Base-by-base conservation (phyloP, 2,113 vertebrate species). In the Rynchops niger region DNA sequence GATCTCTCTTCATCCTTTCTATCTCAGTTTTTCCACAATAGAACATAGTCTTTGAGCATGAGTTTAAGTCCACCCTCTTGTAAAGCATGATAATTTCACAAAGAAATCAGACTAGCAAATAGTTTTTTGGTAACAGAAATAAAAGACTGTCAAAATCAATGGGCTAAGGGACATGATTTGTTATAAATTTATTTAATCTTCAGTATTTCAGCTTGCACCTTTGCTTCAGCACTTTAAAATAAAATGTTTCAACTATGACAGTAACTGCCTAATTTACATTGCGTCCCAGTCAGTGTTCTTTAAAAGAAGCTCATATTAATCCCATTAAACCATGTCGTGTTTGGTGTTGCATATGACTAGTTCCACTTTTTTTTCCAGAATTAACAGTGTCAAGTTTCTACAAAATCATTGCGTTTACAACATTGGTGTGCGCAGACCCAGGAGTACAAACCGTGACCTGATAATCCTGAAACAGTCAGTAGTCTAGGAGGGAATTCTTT, bases 161-260 rank as follows among this genome's bases (percentile, higher is more conserved):
- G 96, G 88, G 93, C 94, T 97, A 93, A 95, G 89, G 97, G 95
- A 97, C 82, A 95, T 78, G 47, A 93, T 96, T 95, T 95, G 92
- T 97, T 97, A 97, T 49, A 97, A 97, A 98, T 98, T 98, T 97
- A 97, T 97, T 98, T 98, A 96, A 97, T 97, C 97, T 97, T 97
- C 94, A 97, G 95, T 90, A 97, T 96, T 74, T 97, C 93, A 98
- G 95, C 93, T 97, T 96, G 97, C 95, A 98, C 94, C 96, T 98
- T 97, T 97, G 95, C 88, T 98, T 97, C 97, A 97, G 95, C 97
- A 98, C 95, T 98, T 98, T 91, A 97, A 98, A 98, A 94, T 95
- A 97, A 97, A 95, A 95, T 86, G 93, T 96, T 97, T 97, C 84
- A 79, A 90, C 85, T 95, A 73, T 93, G 95, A 97, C 97, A 97